These are phyloP conservation scores for Drosophila nannoptera DNA, from an alignment of 1,140 invertebrate genomes.

Conservation along the genomic window DNA sequence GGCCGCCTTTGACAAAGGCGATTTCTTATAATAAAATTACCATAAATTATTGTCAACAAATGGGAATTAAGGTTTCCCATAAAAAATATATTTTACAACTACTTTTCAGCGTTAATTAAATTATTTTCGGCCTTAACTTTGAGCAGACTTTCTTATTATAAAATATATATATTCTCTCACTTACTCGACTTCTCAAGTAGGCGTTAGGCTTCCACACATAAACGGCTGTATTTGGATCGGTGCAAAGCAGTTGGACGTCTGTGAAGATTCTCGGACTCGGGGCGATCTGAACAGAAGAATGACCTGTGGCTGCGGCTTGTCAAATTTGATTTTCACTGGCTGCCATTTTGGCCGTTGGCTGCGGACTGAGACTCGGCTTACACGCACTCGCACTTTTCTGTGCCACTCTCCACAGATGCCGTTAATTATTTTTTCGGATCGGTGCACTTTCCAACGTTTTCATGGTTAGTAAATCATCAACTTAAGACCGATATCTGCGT, in stretches of 20 bases:
- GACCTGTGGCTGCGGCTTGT: constrained; percentile 36
- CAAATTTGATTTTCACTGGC: constrained; percentile 58
- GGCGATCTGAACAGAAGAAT: constrained; percentile 31
- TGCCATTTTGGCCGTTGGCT: constrained; percentile 53
- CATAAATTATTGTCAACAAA: constrained; percentile 21
- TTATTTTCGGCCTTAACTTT: no score
- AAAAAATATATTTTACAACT: constrained; percentile 1
- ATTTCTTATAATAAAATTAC: neutral
- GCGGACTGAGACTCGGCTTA: constrained; percentile 11
- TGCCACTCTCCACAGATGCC: constrained; percentile 23
- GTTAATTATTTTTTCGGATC: constrained; percentile 43
- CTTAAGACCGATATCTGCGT: constrained; percentile 31
- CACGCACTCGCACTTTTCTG: constrained; percentile 41
- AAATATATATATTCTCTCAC: constrained; percentile 17
- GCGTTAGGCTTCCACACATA: constrained; percentile 32
- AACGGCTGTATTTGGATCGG: constrained; percentile 35
- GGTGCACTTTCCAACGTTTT: constrained; percentile 64
- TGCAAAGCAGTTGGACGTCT: constrained; percentile 35
- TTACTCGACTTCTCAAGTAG: constrained; percentile 57
- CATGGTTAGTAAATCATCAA: constrained; percentile 61
- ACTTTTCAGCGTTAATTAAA: no score
- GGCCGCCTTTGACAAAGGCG: constrained; percentile 1
- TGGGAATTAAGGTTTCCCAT: constrained; percentile 3
- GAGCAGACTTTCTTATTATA: neutral
- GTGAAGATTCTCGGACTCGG: constrained; percentile 1